Evolutionary conservation across 1,140 invertebrate genomes (phyloP).

Genomic region (Panagrolaimus sp.): DNA sequence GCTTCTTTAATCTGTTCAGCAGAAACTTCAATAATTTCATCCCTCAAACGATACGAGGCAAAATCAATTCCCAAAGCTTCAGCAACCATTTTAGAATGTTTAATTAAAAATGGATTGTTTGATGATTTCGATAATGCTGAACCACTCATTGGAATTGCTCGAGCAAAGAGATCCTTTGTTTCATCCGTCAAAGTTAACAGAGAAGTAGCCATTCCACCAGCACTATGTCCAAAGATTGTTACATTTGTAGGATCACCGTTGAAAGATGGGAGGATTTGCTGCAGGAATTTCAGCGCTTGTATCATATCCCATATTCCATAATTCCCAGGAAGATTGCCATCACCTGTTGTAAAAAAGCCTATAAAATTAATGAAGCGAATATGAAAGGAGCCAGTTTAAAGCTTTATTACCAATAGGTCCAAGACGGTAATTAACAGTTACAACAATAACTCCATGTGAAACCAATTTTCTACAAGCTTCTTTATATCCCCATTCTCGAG

Average conservation of each 20-base stretch:
- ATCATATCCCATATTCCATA: conserved; percentile 34
- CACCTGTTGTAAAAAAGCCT: conserved; percentile 31
- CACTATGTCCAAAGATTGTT: conserved; percentile 62
- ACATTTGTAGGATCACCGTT: conserved; percentile 54
- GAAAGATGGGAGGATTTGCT: conserved; percentile 47
- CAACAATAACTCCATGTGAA: conserved; percentile 24
- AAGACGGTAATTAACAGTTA: conserved; percentile 29
- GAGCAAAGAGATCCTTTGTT: neutral
- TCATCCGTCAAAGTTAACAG: conserved; percentile 67
- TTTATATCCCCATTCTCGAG: conserved; percentile 13
- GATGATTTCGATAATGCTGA: neutral
- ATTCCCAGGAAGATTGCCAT: conserved; percentile 24
- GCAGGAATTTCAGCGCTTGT: conserved; percentile 42
- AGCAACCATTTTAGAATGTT: neutral
- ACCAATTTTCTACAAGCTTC: conserved; percentile 17
- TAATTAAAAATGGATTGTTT: neutral
- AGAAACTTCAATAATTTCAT: too few relatives aligned
- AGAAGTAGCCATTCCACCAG: conserved; percentile 73
- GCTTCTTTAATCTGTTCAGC: neutral
- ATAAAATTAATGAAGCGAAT: neutral
- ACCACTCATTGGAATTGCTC: neutral
- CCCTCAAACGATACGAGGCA: too few relatives aligned
- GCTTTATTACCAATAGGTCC: conserved; percentile 29
- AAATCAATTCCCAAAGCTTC: neutral
- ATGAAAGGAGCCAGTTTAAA: neutral